Evolutionary conservation across 2,888 invertebrate genomes (phyloP).

Genomic region (Drosophila leonis): DNA sequence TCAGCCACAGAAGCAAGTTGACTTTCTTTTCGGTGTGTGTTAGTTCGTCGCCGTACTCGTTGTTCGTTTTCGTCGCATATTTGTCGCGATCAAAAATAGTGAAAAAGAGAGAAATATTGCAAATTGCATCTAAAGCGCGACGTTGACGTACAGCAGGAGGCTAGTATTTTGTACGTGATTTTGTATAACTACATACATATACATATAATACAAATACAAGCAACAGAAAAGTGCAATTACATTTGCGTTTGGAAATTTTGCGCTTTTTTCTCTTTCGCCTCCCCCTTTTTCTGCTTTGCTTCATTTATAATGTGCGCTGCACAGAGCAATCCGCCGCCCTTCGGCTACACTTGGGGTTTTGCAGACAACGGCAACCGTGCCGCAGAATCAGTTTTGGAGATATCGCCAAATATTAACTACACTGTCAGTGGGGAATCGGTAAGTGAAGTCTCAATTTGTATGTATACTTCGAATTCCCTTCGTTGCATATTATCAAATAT

Average conservation of each 20-base stretch:
- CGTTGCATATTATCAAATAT: conserved; percentile 56
- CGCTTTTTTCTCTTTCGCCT: conserved; percentile 82
- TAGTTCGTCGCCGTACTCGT: conserved; percentile 73
- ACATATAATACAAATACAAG: conserved; percentile 75
- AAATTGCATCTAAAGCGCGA: conserved; percentile 61
- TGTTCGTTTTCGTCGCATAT: conserved; percentile 76
- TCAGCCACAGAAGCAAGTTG: conserved; percentile 79
- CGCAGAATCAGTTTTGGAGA: conserved; percentile 85
- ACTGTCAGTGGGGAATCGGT: conserved; percentile 86
- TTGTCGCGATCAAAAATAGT: conserved; percentile 67
- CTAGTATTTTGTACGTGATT: conserved; percentile 80
- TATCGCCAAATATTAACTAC: conserved; percentile 86
- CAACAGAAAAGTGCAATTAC: conserved; percentile 81
- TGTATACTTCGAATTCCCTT: conserved; percentile 63
- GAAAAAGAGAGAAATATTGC: conserved; percentile 62
- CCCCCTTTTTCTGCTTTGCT: conserved; percentile 65
- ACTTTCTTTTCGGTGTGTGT: conserved; percentile 82
- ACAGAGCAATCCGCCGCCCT: conserved; percentile 85
- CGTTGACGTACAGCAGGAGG: conserved; percentile 71
- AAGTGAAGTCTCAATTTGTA: conserved; percentile 74
- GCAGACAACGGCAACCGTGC: conserved; percentile 84
- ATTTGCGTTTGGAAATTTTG: conserved; percentile 82
- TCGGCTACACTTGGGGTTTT: conserved; percentile 86
- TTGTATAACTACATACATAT: conserved; percentile 77
- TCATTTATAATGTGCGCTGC: conserved; percentile 85